Evolutionary conservation across 2,888 invertebrate species (phyloP).

Genomic region (Chymomyza fuscimana): DNA sequence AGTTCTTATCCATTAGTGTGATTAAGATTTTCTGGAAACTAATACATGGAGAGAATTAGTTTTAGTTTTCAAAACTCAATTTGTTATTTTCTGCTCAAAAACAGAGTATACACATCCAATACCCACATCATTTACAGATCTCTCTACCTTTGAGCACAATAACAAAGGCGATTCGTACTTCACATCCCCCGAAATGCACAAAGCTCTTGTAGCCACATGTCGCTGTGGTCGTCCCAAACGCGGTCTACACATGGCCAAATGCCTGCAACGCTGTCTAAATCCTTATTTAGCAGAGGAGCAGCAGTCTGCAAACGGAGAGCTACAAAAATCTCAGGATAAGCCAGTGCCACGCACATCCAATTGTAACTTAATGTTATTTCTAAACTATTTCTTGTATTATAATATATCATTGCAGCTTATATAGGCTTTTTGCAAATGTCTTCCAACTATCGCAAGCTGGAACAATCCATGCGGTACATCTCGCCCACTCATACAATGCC

Average conservation of each 20-base stretch:
- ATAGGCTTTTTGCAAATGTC: constrained; percentile 65
- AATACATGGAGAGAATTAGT: background rate
- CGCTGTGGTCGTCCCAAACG: constrained; percentile 76
- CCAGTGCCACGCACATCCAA: constrained; percentile 73
- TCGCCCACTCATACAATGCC: constrained; percentile 77
- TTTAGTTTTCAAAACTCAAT: background rate
- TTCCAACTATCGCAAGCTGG: constrained; percentile 66
- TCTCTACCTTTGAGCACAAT: constrained; percentile 60
- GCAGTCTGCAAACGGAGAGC: background rate
- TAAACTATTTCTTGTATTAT: background rate
- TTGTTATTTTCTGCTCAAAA: background rate
- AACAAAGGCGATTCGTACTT: constrained; percentile 74
- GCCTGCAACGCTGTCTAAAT: constrained; percentile 74
- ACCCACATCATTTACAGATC: constrained; percentile 40
- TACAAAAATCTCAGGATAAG: constrained; percentile 4
- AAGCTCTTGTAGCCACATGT: constrained; percentile 70
- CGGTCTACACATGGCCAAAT: constrained; percentile 75
- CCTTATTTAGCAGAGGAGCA: constrained; percentile 39
- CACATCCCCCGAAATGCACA: constrained; percentile 76
- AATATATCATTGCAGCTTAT: constrained; percentile 51
- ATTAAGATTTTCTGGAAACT: constrained; percentile 2
- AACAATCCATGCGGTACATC: constrained; percentile 76
- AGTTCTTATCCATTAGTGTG: too few species aligned
- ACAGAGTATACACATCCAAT: background rate
- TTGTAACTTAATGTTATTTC: constrained; percentile 53